phyloP scores from a whole-genome alignment of 92 coral and sea anemone genomes.

The Paramuricea clavata region DNA sequence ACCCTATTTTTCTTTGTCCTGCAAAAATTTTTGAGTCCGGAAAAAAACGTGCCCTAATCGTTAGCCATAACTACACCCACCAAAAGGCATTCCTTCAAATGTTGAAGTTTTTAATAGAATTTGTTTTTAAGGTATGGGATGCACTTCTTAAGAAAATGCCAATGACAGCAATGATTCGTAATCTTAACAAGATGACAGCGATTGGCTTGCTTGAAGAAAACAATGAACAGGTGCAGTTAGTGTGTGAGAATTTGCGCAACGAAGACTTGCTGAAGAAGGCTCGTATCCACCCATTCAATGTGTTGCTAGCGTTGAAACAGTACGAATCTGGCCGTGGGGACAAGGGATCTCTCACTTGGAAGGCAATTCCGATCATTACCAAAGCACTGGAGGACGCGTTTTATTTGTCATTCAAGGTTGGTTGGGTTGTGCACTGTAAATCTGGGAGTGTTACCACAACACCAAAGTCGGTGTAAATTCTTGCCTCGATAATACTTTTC shows the following conservation, averaged over 20 bases:
- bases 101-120: not conserved
- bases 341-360: slow-evolving; percentile 89
- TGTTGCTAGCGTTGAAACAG: slow-evolving; percentile 84
- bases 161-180: slow-evolving; percentile 98
- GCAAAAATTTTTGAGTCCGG: too few relatives aligned
- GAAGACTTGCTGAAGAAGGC: slow-evolving; percentile 72
- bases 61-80: not conserved
- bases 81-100: not conserved
- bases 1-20: too few relatives aligned
- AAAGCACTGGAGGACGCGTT: slow-evolving; percentile 89
- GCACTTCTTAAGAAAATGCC: slow-evolving; percentile 95
- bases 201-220: slow-evolving; percentile 76
- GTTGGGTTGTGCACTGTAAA: too few relatives aligned
- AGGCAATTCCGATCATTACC: slow-evolving; percentile 70
- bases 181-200: slow-evolving; percentile 94
- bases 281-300: slow-evolving; percentile 91
- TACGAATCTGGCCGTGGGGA: slow-evolving; percentile 91
- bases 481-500: too few relatives aligned
- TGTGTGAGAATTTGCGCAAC: slow-evolving; percentile 63
- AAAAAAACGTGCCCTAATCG: too few relatives aligned
- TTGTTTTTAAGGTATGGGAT: slow-evolving; percentile 78
- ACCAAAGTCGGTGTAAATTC: too few relatives aligned
- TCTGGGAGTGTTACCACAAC: too few relatives aligned
- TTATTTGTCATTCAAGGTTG: slow-evolving; percentile 91
- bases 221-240: slow-evolving; percentile 74